Conservation (phyloP, 2,888 invertebrate species). For the Ametastegia equiseti region DNA sequence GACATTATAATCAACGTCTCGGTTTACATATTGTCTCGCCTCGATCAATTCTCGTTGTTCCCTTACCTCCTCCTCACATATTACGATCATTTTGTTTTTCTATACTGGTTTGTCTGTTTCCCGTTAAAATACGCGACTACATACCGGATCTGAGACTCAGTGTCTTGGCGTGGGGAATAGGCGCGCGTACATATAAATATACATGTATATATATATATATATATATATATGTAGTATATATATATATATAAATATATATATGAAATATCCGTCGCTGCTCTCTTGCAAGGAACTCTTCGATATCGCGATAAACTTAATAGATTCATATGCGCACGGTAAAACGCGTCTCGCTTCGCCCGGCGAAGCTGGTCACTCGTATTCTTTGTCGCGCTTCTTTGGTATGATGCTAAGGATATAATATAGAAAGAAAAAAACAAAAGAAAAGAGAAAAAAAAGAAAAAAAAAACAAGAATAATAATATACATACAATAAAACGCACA, state of each 20-base stretch:
- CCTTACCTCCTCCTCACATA: too few species aligned
- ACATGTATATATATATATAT: not conserved
- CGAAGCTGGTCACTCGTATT: conserved; percentile 5
- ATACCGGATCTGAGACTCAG: too few species aligned
- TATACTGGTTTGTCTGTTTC: too few species aligned
- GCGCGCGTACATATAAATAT: not conserved
- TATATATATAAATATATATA: not conserved
- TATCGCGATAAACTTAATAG: conserved; percentile 1
- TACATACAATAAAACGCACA: too few species aligned
- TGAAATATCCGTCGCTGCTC: conserved; percentile 52
- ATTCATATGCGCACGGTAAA: not conserved
- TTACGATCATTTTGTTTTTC: too few species aligned
- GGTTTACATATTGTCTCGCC: too few species aligned
- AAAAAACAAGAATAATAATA: not conserved
- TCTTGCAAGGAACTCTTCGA: conserved; percentile 55
- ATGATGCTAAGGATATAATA: conserved; percentile 60
- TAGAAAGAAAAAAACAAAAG: not conserved
- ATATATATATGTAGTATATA: not conserved
- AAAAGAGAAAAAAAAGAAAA: not conserved
- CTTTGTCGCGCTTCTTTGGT: conserved; percentile 72
- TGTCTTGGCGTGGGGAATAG: too few species aligned
- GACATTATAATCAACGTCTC: too few species aligned
- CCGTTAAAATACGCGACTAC: too few species aligned
- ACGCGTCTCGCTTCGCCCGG: conserved; percentile 33
- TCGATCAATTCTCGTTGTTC: too few species aligned